A percentile compares a stretch with the other conserved stretches of the same genome.
Evolutionary conservation across 2,113 vertebrate genomes (phyloP).

Genomic region (Platichthys flesus): DNA sequence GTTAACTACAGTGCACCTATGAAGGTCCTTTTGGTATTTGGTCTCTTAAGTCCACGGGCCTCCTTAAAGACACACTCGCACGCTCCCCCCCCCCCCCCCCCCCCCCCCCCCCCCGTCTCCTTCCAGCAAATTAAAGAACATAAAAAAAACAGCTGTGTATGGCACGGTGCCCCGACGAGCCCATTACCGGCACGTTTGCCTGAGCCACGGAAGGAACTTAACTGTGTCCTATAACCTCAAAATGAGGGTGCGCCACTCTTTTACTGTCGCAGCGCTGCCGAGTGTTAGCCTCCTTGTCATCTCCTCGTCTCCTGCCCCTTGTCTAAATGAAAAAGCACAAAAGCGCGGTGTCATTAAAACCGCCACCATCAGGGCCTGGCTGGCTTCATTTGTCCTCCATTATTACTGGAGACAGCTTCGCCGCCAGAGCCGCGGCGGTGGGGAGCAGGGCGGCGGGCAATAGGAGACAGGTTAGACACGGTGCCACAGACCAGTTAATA

Average conservation of each 20-base stretch:
- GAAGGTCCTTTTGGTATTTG: slow-evolving; percentile 78
- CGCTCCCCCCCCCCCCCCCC: not conserved
- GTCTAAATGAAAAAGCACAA: slow-evolving; percentile 68
- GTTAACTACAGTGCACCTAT: slow-evolving; percentile 82
- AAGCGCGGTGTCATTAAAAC: slow-evolving; percentile 72
- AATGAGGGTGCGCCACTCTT: slow-evolving; percentile 58
- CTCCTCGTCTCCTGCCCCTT: slow-evolving; percentile 51
- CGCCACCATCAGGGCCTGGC: slow-evolving; percentile 63
- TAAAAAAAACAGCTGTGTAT: slow-evolving; percentile 80
- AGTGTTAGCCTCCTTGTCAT: slow-evolving; percentile 33
- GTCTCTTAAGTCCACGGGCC: slow-evolving; percentile 70
- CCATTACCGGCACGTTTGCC: slow-evolving; percentile 65
- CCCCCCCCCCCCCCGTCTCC: slow-evolving; percentile 31
- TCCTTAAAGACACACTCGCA: slow-evolving; percentile 69
- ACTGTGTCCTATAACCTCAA: slow-evolving; percentile 76
- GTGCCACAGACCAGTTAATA: slow-evolving; percentile 65
- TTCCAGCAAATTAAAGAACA: slow-evolving; percentile 79
- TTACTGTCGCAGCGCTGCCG: slow-evolving; percentile 55
- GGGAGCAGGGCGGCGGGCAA: slow-evolving; percentile 34
- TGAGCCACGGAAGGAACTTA: slow-evolving; percentile 63
- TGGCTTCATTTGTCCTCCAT: slow-evolving; percentile 75
- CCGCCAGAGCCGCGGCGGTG: slow-evolving; percentile 39
- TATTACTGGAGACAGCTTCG: slow-evolving; percentile 69
- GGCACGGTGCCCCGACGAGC: slow-evolving; percentile 53
- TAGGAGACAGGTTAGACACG: slow-evolving; percentile 73